Evolutionary conservation across 2,888 invertebrate species (phyloP), one percentile per base, ranked within the genome.

Genomic region (Cyclophora punctaria): DNA sequence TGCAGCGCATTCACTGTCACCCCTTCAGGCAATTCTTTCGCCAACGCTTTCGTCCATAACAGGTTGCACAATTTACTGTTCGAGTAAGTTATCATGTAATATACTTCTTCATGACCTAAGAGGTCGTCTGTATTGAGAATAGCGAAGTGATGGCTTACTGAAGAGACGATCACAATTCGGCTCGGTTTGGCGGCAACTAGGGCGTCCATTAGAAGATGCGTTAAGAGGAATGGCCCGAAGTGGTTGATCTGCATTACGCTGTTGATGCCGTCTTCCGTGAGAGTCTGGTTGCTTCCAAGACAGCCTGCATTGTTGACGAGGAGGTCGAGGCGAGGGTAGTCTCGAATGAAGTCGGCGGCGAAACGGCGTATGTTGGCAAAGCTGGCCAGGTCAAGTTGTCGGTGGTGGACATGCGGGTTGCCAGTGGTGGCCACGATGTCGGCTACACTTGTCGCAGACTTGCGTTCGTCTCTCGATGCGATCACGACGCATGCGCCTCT

Each of bases 1-100:
- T 96, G 96, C 47, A 96, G 76, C 58, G 92, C 93, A 69, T 96
- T 96, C 0, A 91, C 94, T 0, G 93, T 94, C 0, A 96, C 92
- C 3, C 91, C 92, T 6, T 63, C 62, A 2, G 83, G 78, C 3
- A 89, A 56, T 35, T 73, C 66, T 42, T 75, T 80, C 0, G 78
- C 75, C 7, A 90, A 67, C 3, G 85, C 87, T 47, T 78, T 85
- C 7, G 75, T 73, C 75, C 84, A 86, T 2, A 89, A 60, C 2
- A 89, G 55, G 44, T 82, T 73, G 54, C 74, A 82, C 0, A 89
- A 62, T 58, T 89, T 90, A 40, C 83, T 82, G 45, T 81, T 82
- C 7, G 62, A 57, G 53, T 89, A 89, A 4, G 92, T 92, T 3
- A 64, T 68, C 2, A 68, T 59, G 41, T 62, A 51, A 60, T 90